Percentiles rank a stretch among this genome's conserved stretches.
phyloP scores from a whole-genome alignment of 2,797 vertebrate species.

The Brachyalestes nurse region DNA sequence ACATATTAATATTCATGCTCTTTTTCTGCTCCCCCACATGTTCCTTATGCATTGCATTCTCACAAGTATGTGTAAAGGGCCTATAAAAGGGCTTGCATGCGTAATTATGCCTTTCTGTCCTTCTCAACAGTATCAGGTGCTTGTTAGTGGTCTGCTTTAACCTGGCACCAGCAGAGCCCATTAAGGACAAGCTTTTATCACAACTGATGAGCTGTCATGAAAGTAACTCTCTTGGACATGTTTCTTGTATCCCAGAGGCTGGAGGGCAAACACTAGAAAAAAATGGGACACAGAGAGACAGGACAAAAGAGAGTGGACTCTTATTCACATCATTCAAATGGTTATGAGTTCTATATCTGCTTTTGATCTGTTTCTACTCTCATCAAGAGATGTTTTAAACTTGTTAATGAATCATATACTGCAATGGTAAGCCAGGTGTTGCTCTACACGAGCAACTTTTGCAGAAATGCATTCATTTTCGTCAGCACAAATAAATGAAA shows the following conservation, averaged over 20 bases:
- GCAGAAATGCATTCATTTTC: not conserved
- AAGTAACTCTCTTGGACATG: constrained; percentile 64
- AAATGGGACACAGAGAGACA: not conserved
- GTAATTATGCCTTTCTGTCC: not conserved
- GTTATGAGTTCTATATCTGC: not conserved
- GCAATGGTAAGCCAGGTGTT: not conserved
- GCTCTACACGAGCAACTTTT: not conserved
- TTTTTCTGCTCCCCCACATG: not conserved
- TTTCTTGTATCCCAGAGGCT: not conserved
- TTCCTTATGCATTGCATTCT: not conserved
- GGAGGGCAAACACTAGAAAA: not conserved
- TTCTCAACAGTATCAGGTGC: constrained; percentile 32
- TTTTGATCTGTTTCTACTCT: not conserved
- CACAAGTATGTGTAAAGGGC: not conserved
- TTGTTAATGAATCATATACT: not conserved
- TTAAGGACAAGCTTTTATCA: not conserved
- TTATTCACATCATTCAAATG: not conserved
- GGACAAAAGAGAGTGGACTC: not conserved
- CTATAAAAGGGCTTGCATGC: not conserved
- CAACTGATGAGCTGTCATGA: constrained; percentile 37
- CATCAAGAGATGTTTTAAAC: not conserved
- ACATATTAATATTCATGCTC: not conserved
- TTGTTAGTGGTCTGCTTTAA: constrained; percentile 48
- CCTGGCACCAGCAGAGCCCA: constrained; percentile 37
- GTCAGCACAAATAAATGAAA: not conserved